Evolutionary conservation across 2,113 vertebrate species (phyloP).

Genomic region (Lathamus discolor): DNA sequence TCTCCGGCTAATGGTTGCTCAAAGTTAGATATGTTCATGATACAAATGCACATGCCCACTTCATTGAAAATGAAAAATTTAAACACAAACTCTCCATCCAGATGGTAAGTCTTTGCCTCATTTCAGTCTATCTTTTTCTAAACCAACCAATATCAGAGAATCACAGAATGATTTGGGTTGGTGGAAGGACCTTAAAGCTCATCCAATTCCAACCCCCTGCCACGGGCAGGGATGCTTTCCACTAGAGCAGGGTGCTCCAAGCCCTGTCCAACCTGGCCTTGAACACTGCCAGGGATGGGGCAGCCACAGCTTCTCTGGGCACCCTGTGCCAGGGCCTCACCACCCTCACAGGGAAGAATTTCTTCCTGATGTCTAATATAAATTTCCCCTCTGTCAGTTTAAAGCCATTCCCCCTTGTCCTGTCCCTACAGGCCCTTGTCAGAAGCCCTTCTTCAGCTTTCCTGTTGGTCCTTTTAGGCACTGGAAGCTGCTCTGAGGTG

Average conservation of each 20-base stretch:
- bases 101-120: neutral
- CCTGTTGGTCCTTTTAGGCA: neutral
- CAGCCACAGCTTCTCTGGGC: neutral
- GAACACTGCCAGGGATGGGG: neutral
- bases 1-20: neutral
- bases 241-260: neutral
- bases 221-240: neutral
- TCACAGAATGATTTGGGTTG: neutral
- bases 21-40: neutral
- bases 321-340: neutral
- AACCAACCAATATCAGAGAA: neutral
- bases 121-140: neutral
- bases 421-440: neutral
- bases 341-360: neutral
- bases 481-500: neutral
- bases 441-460: neutral
- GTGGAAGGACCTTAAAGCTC: neutral
- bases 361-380: neutral
- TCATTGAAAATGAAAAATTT: neutral
- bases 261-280: neutral
- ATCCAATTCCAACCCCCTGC: neutral
- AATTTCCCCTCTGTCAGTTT: neutral
- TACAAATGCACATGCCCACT: neutral
- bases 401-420: neutral
- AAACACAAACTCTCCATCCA: neutral